Evolutionary conservation across 2,888 invertebrate genomes (phyloP), one percentile per base, ranked within the genome.

Genomic region (Leptopilina myrica): DNA sequence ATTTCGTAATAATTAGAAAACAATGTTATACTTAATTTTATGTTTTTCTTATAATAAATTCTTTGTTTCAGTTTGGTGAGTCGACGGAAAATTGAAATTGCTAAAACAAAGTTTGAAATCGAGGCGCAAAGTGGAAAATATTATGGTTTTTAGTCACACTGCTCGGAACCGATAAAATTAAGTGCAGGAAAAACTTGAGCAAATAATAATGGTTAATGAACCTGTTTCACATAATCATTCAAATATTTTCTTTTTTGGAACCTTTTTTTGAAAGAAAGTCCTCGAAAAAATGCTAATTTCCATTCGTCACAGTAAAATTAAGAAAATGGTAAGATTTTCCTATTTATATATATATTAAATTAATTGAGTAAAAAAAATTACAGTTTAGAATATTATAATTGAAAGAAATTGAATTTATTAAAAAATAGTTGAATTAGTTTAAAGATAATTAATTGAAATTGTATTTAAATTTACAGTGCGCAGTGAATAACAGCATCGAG

Each of bases 61-160:
- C 33, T 33, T 33, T 65, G 26, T 65, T 14, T 14, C 33, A 33
- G 14, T 14, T n/a, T 40, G 40, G 26, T 11, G 12, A 40, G 3
- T 56, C 11, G 56, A 56, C 12, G n/a, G n/a, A 56, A 56, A n/a
- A 56, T n/a, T 56, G 43, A 8, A 43, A 43, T 43, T 43, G 43
- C 8, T 43, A 43, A 43, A 56, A 14, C 64, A 62, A 78, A 80
- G 76, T 83, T 81, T 85, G 43, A 7, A 73, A 49, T n/a, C 59
- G 53, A 15, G 15, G 12, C 7, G 49, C 20, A 66, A 81, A 82
- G 86, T 84, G 86, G 81, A 79, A 82, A 79, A 78, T 77, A 76
- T 81, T 80, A 78, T 78, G 73, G 76, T 80, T 78, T 77, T 53
- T 67, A 73, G 69, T 64, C 56, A 67, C 65, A 76, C 73, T 77